These are phyloP conservation scores for Gymnothorax javanicus DNA, from an alignment of 2,797 vertebrate species.

Conservation along the genomic window DNA sequence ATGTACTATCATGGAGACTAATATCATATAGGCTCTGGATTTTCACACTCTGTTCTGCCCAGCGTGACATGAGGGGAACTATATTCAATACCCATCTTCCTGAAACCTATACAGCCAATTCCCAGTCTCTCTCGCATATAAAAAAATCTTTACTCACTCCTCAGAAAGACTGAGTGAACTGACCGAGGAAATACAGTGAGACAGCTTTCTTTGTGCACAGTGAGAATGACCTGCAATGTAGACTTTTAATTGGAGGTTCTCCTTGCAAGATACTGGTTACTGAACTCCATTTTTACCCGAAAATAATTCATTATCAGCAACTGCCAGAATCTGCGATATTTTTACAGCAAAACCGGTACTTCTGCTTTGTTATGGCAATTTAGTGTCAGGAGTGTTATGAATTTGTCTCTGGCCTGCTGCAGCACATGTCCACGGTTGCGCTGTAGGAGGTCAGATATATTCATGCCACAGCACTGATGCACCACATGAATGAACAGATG, in stretches of 20 bases:
- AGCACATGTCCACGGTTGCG: constrained; percentile 8
- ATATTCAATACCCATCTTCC: constrained; percentile 58
- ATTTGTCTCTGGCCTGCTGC: not conserved
- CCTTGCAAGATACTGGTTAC: not conserved
- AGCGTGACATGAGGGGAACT: constrained; percentile 50
- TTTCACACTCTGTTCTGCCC: not conserved
- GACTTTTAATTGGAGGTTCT: not conserved
- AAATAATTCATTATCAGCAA: not conserved
- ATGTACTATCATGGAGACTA: no score
- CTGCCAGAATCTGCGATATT: not conserved
- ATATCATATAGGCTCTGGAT: no score
- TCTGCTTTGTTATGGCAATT: not conserved
- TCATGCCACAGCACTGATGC: constrained; percentile 30
- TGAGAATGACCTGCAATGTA: not conserved
- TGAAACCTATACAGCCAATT: constrained; percentile 52
- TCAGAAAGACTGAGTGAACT: constrained; percentile 47
- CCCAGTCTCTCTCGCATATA: constrained; percentile 53
- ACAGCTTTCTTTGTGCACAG: not conserved
- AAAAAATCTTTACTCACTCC: constrained; percentile 53
- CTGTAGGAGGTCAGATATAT: constrained; percentile 28
- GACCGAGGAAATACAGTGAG: not conserved
- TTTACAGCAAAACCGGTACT: not conserved
- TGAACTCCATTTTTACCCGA: not conserved
- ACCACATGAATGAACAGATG: constrained; percentile 24
- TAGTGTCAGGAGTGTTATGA: not conserved